Conservation (phyloP, 1,140 invertebrate species). For the Hermetia illucens region DNA sequence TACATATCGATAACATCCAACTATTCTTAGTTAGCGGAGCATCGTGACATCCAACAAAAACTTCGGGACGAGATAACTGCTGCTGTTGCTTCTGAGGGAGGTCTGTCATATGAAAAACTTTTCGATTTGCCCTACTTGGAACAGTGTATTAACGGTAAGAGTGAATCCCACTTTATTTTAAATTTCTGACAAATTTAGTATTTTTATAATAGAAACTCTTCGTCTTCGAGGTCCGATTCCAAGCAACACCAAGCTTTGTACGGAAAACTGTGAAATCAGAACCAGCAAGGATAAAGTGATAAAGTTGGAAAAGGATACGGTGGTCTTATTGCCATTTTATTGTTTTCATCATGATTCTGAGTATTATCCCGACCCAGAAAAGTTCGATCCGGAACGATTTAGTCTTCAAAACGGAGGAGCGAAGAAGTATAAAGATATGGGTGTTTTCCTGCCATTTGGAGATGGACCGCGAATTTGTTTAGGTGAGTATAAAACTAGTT, state of each 20-base stretch:
- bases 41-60: slow-evolving; percentile 41
- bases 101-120: slow-evolving; percentile 15
- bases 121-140: slow-evolving; percentile 20
- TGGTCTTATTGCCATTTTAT: slow-evolving; percentile 40
- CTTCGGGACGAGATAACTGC: slow-evolving; percentile 39
- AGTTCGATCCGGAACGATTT: slow-evolving; percentile 47
- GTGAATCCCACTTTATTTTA: no score
- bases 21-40: slow-evolving; percentile 41
- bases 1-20: no score
- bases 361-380: slow-evolving; percentile 47
- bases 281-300: slow-evolving; percentile 17
- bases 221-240: slow-evolving; percentile 37
- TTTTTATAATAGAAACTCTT: slow-evolving; percentile 32
- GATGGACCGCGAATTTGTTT: no score
- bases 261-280: slow-evolving; percentile 24
- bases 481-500: no score
- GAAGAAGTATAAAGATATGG: slow-evolving; percentile 2
- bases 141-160: slow-evolving; percentile 24
- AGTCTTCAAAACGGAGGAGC: slow-evolving; percentile 28
- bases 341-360: slow-evolving; percentile 50
- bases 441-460: no score
- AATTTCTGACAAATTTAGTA: no score
- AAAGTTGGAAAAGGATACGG: slow-evolving; percentile 26
- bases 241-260: slow-evolving; percentile 33
- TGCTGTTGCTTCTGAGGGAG: slow-evolving; percentile 2